A percentile compares a stretch with the other conserved stretches of the same genome.
phyloP scores from a whole-genome alignment of 2,113 vertebrate genomes.

The Zosterops hypoxanthus region DNA sequence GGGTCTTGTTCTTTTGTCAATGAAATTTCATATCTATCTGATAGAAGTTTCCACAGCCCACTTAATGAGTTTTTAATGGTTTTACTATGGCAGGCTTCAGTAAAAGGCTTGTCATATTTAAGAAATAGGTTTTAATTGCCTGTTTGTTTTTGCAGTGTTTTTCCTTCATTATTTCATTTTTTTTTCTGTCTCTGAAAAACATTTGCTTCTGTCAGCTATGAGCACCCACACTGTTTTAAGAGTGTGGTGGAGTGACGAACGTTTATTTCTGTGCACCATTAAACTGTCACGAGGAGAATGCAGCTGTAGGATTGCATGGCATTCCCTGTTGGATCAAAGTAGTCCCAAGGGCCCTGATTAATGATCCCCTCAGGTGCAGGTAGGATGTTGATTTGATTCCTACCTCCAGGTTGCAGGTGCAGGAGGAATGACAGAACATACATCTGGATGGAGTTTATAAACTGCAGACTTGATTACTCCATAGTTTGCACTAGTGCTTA shows the following conservation, averaged over 20 bases:
- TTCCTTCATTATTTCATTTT: neutral
- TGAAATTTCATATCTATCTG: neutral
- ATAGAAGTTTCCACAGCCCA: neutral
- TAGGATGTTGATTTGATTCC: neutral
- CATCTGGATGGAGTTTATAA: neutral
- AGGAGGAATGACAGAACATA: neutral
- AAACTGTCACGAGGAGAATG: neutral
- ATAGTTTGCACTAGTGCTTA: neutral
- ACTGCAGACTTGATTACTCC: accelerated
- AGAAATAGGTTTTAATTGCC: conserved; percentile 12
- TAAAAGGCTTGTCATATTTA: neutral
- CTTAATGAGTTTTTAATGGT: neutral
- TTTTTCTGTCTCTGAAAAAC: neutral
- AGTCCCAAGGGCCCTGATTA: neutral
- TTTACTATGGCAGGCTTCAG: neutral
- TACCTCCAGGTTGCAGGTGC: neutral
- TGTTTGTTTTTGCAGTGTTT: conserved; percentile 12
- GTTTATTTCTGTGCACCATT: conserved; percentile 17
- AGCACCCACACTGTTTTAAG: neutral
- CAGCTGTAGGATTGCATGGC: neutral
- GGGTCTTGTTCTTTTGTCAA: neutral
- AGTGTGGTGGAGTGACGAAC: neutral
- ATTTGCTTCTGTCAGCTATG: conserved; percentile 15
- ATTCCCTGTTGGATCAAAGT: neutral
- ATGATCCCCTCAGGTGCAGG: neutral